Percentiles rank a stretch among this genome's conserved stretches.
These are phyloP conservation scores for Argya squamiceps DNA, from an alignment of 2,797 vertebrate genomes.

Conservation along the genomic window DNA sequence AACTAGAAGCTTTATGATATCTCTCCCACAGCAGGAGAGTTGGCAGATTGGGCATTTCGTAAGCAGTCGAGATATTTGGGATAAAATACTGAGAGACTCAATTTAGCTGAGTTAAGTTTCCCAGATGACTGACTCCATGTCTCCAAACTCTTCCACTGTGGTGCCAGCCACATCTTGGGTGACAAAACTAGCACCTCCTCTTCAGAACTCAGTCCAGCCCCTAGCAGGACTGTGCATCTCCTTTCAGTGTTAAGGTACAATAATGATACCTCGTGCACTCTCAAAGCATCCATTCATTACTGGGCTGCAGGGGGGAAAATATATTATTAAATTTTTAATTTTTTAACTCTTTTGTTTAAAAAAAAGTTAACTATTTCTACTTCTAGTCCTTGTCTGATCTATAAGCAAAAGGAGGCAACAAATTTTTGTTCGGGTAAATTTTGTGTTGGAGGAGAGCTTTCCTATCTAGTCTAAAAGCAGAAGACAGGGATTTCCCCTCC, in stretches of 20 bases:
- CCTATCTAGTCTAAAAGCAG: background rate
- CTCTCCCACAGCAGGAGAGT: background rate
- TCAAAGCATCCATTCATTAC: background rate
- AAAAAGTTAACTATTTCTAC: background rate
- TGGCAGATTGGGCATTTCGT: background rate
- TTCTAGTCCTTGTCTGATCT: background rate
- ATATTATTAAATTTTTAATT: accelerated
- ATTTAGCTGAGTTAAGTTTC: background rate
- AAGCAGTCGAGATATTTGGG: accelerated
- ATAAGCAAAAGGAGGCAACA: background rate
- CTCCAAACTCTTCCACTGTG: background rate
- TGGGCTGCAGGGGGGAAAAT: background rate
- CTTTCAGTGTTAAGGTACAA: background rate
- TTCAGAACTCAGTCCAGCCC: background rate
- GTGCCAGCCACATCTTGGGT: background rate
- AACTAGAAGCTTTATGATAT: background rate
- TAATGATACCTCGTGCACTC: background rate
- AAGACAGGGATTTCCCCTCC: background rate
- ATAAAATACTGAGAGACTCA: background rate
- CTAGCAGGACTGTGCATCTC: background rate
- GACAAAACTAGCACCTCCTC: background rate
- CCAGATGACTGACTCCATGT: background rate
- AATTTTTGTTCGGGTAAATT: background rate
- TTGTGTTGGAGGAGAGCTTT: background rate
- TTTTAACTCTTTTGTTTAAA: background rate